Conservation (phyloP, 2,888 invertebrate species). For the Epinotia nisella region DNA sequence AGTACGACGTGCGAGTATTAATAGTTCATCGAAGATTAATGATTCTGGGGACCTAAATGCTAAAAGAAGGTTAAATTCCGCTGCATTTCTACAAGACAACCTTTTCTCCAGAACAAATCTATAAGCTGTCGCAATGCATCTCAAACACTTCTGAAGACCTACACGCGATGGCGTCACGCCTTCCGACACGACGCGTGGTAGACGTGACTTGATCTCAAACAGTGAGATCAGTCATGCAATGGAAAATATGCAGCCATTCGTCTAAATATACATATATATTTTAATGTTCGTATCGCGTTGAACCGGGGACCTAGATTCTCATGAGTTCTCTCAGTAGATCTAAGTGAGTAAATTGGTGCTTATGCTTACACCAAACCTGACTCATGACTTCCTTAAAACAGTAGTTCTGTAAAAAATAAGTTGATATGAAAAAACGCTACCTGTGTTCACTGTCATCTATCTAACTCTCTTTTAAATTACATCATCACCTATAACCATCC, state of each 20-base stretch:
- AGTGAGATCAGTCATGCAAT: neutral
- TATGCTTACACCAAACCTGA: no score
- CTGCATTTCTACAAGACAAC: neutral
- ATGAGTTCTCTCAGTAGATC: neutral
- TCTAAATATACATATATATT: conserved; percentile 1
- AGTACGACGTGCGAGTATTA: no score
- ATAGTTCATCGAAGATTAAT: no score
- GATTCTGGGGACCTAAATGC: no score
- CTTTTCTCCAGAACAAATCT: neutral
- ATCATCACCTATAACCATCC: no score
- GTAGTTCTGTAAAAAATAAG: no score
- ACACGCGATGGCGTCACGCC: neutral
- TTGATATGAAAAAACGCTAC: no score
- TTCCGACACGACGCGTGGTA: conserved; percentile 13
- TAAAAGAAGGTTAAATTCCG: neutral
- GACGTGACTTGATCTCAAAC: conserved; percentile 19
- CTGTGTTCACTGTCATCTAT: no score
- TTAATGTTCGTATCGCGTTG: neutral
- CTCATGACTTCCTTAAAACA: no score
- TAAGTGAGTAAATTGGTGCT: no score
- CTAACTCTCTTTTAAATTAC: no score
- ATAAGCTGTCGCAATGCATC: conserved; percentile 15
- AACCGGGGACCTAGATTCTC: conserved; percentile 14
- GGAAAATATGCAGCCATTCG: conserved; percentile 2
- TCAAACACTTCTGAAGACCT: neutral